Evolutionary conservation across 2,797 vertebrate genomes (phyloP), one percentile per base, ranked within the genome.

Genomic region (Bryconaethiops microstoma): DNA sequence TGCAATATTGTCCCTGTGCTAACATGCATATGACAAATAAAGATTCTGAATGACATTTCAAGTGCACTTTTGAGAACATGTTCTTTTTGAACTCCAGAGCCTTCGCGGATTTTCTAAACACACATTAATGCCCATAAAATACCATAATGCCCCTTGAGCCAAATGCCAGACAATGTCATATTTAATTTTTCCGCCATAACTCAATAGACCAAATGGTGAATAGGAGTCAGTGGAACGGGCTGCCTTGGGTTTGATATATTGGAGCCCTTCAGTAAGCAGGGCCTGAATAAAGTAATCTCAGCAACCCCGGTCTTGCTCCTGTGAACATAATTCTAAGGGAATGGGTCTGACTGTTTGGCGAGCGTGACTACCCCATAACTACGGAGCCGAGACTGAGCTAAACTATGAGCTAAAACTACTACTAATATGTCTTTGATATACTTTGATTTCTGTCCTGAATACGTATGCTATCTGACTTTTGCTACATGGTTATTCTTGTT

Each of bases 311-410:
- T 19, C 74, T 83, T 82, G 74, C 86, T 67, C 42, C 21, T 52
- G 72, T 82, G 80, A 76, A 85, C 90, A 77, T 88, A 87, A 80
- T 63, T 84, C 82, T 85, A 76, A 88, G 42, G 76, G 80, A 78
- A 83, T 73, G 29, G 76, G 81, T 79, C 70, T 87, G 29, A 82
- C 87, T 86, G 25, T 62, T 60, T 10, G 64, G 48, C 70, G 77
- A 81, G 85, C 54, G 19, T 50, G 25, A 73, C 55, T 73, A 21
- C 7, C n/a, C 57, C 57, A 29, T 23, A 60, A 60, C 8, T 60
- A 23, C 8, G 2, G 7, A 0, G 57, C 54, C 54, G 19, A 55
- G 52, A 19, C 52, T 52, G 6, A 2, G 14, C 68, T 48, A 86
- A 87, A 89, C 86, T 88, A 7, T 81, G 82, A 82, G 73, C 82